These are phyloP conservation scores for Pachyuromys duprasi DNA, from an alignment of 2,797 vertebrate genomes.

Conservation along the genomic window DNA sequence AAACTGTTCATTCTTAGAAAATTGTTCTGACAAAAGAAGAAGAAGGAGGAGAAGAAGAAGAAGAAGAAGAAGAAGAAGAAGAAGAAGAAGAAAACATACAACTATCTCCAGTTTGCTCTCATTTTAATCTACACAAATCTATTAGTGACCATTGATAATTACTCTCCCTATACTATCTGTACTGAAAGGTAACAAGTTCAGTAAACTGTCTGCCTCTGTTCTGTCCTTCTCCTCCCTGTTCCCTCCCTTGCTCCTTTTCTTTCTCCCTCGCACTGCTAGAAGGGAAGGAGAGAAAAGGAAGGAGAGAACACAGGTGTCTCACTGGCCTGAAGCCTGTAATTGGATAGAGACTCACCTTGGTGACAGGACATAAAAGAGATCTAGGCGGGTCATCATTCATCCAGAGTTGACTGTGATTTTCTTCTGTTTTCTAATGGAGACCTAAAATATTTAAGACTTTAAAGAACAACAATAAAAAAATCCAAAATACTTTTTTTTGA, in stretches of 20 bases:
- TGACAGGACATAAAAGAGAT: not conserved
- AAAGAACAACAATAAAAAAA: slow-evolving; percentile 34
- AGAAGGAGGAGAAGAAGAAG: no score
- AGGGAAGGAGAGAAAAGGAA: not conserved
- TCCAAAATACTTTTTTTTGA: not conserved
- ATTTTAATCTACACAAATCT: no score
- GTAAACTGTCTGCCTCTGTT: not conserved
- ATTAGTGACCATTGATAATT: not conserved
- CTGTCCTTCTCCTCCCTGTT: not conserved
- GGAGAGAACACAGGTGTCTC: not conserved
- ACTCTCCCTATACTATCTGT: not conserved
- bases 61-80: no score
- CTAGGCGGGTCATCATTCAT: not conserved
- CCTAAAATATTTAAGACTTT: slow-evolving; percentile 20
- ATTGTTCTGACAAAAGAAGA: not conserved
- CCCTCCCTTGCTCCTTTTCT: no score
- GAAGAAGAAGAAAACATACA: not conserved
- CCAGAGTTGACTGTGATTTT: not conserved
- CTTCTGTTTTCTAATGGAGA: slow-evolving; percentile 25
- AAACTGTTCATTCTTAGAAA: not conserved
- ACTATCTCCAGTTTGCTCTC: not conserved
- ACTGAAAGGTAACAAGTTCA: not conserved
- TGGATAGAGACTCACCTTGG: not conserved
- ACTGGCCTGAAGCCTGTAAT: not conserved
- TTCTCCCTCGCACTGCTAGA: not conserved